Evolutionary conservation across 1,140 invertebrate species (phyloP), one percentile per base, ranked within the genome.

Genomic region (Ladona fulva): DNA sequence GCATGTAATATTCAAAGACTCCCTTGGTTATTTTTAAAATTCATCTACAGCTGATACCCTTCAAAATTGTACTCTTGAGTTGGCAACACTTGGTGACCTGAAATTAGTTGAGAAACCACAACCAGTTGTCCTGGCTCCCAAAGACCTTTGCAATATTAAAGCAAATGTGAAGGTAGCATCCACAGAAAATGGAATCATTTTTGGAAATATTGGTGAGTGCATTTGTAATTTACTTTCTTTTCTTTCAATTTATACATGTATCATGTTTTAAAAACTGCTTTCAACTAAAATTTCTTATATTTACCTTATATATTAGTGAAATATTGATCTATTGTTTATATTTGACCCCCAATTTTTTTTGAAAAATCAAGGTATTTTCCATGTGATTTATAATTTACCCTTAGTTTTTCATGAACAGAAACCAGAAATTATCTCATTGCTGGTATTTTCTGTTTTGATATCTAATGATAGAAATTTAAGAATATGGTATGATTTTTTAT

Each of bases 121-220:
- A 81, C 94, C 97, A 3, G 91, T 99, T 66, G 97, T 99, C 44
- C 87, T 99, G 66, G 97, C 95, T 14, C 96, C 97, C 3, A 91
- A 97, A 82, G 98, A 99, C 87, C 99, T 98, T 85, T 95, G 96
- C 80, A 97, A 98, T 83, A 99, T 99, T 79, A 98, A 99, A 85
- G 97, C 97, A 0, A 97, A 96, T 84, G 95, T 97, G 14, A 97
- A 97, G 87, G 89, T 91, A 6, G 95, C 97, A 0, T 99, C 97
- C 0, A 99, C 97, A 11, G 98, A 99, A 86, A 99, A 99, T 87
- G 98, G 97, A 76, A 97, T 99, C 79, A 99, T 99, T 79, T 99
- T 99, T 89, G 98, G 98, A 78, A 99, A 99, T 85, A 99, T 99
- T 83, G 95, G 95, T 94, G 85, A 84, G 81, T 82, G 80, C 77